Base-by-base conservation (phyloP, 2,113 vertebrate species). In the Conger conger region DNA sequence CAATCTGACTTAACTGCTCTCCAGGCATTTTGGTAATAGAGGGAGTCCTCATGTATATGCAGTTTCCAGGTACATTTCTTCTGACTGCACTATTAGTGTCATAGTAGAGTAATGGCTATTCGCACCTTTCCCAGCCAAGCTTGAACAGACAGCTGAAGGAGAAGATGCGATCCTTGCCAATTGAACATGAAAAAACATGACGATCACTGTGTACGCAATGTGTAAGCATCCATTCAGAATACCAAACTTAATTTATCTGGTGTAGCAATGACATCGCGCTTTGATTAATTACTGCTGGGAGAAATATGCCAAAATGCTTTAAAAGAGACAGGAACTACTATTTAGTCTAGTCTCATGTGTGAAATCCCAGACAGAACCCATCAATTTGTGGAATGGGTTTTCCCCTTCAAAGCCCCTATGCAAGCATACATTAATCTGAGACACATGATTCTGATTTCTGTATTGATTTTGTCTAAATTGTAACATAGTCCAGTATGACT, bases 291-390 rank as follows among this genome's bases (percentile, higher is more conserved):
- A 33, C 20, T 36, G 20, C 11, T 60, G 53, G 80, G 30, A 11
- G 79, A 45, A 42, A 27, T 37, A 40, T 85, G n/a, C 38, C 73
- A 27, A 13, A 1, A 45, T 27, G n/a, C 76, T 81, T 53, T 45
- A 76, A 50, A 85, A 27, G 45, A 50, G 30, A 82, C 42, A 40
- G 42, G 37, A 18, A 85, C 60, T 86, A 81, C 76, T 84, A 85
- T 83, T 77, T 82, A 90, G 57, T 63, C 57, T 63, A 86, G 84
- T 88, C 86, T 88, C 77, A 87, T 85, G 90, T 80, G 73, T 89
- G 85, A 77, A 18, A 90, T 35, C 45, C 79, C 80, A 77, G 53
- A 80, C 15, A 88, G 89, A 88, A 76, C 53, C 33, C 54, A 88
- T 86, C 81, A 42, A 83, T 86, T 88, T 76, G 76, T 87, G 50